phyloP scores from a whole-genome alignment of 2,113 vertebrate genomes.

The Saimiri boliviensis region DNA sequence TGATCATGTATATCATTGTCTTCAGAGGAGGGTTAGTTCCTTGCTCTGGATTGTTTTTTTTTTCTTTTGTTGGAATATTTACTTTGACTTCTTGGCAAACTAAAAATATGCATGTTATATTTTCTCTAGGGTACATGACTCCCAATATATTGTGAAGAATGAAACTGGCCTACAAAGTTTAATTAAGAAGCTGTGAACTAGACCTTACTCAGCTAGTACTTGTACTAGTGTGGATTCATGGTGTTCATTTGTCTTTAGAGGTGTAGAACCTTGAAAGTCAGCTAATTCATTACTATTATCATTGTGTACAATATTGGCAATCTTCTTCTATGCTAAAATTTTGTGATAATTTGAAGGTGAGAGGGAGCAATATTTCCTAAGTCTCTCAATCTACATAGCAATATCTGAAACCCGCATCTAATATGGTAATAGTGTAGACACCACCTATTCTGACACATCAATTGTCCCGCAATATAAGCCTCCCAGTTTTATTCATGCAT shows the following conservation, averaged over 20 bases:
- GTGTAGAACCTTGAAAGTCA: background rate
- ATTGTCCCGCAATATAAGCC: background rate
- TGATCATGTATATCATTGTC: background rate
- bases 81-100: background rate
- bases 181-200: conserved; percentile 36
- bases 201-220: background rate
- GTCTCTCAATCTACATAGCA: background rate
- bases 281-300: background rate
- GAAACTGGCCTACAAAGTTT: background rate
- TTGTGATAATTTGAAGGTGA: background rate
- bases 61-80: background rate
- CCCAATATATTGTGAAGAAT: background rate
- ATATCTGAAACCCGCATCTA: background rate
- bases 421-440: background rate
- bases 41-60: background rate
- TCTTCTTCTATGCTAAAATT: background rate
- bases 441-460: background rate
- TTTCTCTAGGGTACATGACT: background rate
- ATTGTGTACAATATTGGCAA: background rate
- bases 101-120: background rate
- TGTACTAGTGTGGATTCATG: background rate
- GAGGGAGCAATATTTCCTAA: background rate
- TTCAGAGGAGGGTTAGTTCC: background rate
- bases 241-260: background rate
- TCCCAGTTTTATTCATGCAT: background rate